Evolutionary conservation across 2,797 vertebrate genomes (phyloP).

Genomic region (Anomalospiza imberbis): DNA sequence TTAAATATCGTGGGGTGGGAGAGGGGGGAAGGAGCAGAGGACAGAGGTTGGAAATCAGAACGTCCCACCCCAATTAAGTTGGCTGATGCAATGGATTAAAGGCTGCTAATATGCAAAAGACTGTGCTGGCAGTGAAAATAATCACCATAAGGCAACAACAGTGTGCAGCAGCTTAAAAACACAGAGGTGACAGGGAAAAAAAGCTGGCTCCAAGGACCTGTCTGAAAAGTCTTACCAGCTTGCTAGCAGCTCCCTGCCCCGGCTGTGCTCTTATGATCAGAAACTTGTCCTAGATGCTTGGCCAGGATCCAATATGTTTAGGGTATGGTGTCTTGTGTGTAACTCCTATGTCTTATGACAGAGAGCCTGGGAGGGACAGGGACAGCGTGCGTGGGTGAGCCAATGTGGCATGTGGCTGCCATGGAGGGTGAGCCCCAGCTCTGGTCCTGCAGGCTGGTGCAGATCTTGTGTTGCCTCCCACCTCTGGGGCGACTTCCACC

Average conservation of each 20-base stretch:
- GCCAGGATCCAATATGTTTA: rapidly evolving
- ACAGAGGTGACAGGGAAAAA: neutral
- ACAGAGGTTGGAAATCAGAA: constrained; percentile 44
- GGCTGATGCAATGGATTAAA: constrained; percentile 56
- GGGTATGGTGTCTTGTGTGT: no score
- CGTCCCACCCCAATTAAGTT: constrained; percentile 34
- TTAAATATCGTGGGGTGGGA: neutral
- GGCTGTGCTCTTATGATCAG: neutral
- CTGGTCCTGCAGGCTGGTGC: neutral
- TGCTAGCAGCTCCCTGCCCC: neutral
- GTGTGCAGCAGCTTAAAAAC: neutral
- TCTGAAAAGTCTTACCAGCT: neutral
- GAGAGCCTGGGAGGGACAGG: neutral
- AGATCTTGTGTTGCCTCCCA: neutral
- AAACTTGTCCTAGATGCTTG: neutral
- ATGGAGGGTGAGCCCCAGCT: rapidly evolving
- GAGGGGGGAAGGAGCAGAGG: neutral
- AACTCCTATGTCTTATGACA: neutral
- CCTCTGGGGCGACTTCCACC: neutral
- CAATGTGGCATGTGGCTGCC: rapidly evolving
- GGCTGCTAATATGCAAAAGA: constrained; percentile 52
- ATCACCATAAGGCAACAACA: constrained; percentile 43
- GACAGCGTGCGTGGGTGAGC: rapidly evolving
- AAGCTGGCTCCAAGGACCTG: neutral
- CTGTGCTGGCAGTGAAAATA: constrained; percentile 40